Evolutionary conservation across 2,113 vertebrate species (phyloP), one percentile per base, ranked within the genome.

Genomic region (Pyxicephalus adspersus): DNA sequence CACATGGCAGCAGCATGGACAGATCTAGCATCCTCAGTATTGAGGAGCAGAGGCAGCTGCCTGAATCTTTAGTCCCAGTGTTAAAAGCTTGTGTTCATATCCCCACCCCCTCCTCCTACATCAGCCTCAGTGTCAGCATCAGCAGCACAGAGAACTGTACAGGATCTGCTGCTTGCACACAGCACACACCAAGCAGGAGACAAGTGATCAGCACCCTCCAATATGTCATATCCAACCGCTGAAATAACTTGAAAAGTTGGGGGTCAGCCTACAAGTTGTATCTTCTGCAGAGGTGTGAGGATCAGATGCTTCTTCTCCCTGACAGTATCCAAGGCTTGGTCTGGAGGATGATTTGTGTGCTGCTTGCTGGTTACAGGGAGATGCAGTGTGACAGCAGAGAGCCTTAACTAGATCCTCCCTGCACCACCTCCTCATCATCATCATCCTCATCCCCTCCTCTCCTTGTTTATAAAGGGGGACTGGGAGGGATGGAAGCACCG

Each of bases 391-490:
- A 66, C 54, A 73, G 77, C 57, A 57, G 65, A 31, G 63, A 23
- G 3, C 31, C 23, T 45, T 38, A 22, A n/a, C 50, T 67, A 28
- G 25, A 29, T 2, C n/a, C 80, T 77, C 65, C 31, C 66, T 60
- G 60, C 67, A 38, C 65, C 54, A 71, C 65, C 75, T 83, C 57
- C 57, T 22, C n/a, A 25, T 66, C n/a, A 57, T 73, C 3, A 31
- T 19, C 22, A 54, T 19, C 28, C 58, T 63, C 11, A 25, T 54
- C 60, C 28, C 54, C 75, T 28, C 83, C 68, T 6, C 71, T 0
- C 16, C 72, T 77, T 80, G 85, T 83, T 83, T 80, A 66, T 83
- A 54, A 66, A 71, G 63, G 83, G 83, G 9, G 57, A 73, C 79
- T 3, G 25, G 34, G 25, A 19, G 75, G 25, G 17, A 29, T 83